Evolutionary conservation across 2,888 invertebrate species (phyloP), one percentile per base, ranked within the genome.

Genomic region (Thymelicus sylvestris): DNA sequence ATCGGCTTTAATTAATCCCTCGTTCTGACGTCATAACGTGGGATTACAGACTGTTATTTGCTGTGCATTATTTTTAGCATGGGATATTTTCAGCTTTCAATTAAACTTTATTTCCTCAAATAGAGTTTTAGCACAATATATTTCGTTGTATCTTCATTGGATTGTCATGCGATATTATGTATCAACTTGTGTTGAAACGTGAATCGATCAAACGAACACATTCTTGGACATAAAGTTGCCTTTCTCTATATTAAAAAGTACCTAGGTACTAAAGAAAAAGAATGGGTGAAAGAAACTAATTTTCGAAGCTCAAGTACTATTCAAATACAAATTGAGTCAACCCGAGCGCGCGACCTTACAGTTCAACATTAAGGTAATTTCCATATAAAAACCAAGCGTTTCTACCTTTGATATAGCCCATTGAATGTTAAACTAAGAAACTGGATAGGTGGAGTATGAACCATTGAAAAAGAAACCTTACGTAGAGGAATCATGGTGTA

Each of bases 1-100:
- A 52, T 52, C 50, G 50, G 8, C 15, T 52, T 52, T 52, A 52
- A 52, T 52, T 52, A 52, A 52, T 15, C 50, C 19, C 15, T 52
- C 7, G 19, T 8, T 44, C 44, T 19, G 50, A 7, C 50, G 50
- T 52, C 19, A 52, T 52, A 52, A 19, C 50, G 7, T 0, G 50
- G 19, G 50, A 52, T 19, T 52, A 52, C 50, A 52, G 19, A 19
- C 19, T 19, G 19, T 52, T 52, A 15, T 44, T 44, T 12, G 44
- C 12, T 10, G 3, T 10, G 10, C 8, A 19, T n/a, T 52, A 52
- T 19, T 8, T 52, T 52, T 52, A 15, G 50, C 19, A 52, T 7
- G 6, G 10, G 15, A 6, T 19, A 8, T 52, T 50, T 52, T 52
- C 44, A 44, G 44, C 12, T 44, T 8, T 2, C 12, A 44, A 12